Percentiles rank a stretch among this genome's conserved stretches.
phyloP scores from a whole-genome alignment of 2,797 vertebrate species.

The Enteromius viviparus region DNA sequence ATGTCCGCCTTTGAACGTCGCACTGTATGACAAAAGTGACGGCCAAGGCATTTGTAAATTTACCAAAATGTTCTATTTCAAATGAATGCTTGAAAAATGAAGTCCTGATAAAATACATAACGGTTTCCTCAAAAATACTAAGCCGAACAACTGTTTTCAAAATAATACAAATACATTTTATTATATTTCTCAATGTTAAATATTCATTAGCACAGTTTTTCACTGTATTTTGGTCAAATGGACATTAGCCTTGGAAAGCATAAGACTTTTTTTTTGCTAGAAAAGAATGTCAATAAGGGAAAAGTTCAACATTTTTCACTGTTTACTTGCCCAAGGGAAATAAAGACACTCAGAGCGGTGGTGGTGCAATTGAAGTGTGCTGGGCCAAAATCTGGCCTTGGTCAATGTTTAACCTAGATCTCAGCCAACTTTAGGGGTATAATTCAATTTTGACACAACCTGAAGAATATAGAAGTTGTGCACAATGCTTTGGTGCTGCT shows the following conservation, averaged over 20 bases:
- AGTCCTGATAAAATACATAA: background rate
- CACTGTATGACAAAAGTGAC: background rate
- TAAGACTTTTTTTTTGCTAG: background rate
- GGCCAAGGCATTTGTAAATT: background rate
- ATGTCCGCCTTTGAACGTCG: too few relatives aligned
- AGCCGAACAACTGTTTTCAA: background rate
- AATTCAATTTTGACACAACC: background rate
- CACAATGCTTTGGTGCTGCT: background rate
- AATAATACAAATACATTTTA: too few relatives aligned
- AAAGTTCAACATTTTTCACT: constrained; percentile 10
- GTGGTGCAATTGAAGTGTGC: constrained; percentile 14
- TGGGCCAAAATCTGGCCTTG: background rate
- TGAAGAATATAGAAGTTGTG: background rate
- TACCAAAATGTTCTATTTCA: background rate
- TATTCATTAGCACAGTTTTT: background rate
- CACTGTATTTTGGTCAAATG: background rate
- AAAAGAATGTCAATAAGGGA: constrained; percentile 5
- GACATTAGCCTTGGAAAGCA: background rate
- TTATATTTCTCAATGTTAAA: background rate
- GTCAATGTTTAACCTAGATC: constrained; percentile 8
- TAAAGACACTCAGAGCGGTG: background rate
- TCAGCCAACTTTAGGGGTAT: background rate
- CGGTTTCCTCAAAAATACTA: background rate
- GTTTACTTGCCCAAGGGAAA: constrained; percentile 25
- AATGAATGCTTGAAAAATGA: background rate